Conservation (phyloP, 1,140 invertebrate species). For the Carposina sasakii region DNA sequence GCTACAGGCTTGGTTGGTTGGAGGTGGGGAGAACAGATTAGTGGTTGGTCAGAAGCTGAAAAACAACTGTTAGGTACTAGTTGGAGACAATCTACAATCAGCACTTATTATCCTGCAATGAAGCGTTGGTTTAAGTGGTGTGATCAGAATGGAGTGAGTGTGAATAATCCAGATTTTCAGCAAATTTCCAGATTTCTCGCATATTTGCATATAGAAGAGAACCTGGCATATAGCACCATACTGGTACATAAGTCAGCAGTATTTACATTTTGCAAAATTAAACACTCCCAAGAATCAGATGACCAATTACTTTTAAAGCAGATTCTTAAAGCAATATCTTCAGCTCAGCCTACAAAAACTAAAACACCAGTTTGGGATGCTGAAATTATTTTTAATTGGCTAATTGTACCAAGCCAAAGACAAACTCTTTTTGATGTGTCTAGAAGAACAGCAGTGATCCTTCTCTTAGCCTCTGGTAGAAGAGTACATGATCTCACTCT, state of each 20-base stretch:
- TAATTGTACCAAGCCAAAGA: not conserved
- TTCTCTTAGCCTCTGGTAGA: conserved; percentile 9
- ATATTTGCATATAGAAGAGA: not conserved
- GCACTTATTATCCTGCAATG: not conserved
- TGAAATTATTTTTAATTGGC: not conserved
- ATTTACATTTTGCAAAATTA: conserved; percentile 3
- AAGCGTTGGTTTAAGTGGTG: not conserved
- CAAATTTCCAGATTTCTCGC: conserved; percentile 1
- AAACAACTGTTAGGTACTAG: not conserved
- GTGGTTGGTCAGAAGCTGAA: conserved; percentile 8
- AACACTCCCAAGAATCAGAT: not conserved
- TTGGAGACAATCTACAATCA: conserved; percentile 7
- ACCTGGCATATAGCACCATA: not conserved
- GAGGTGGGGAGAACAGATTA: conserved; percentile 9
- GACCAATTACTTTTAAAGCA: not conserved
- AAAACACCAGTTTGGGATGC: conserved; percentile 9
- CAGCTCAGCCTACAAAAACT: not conserved
- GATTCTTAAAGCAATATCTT: not conserved
- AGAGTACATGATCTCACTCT: conserved; percentile 12
- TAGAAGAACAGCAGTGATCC: not conserved
- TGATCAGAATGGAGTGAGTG: not conserved
- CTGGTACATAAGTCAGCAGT: conserved; percentile 7
- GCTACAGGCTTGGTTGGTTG: conserved; percentile 19
- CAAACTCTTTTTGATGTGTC: conserved; percentile 2
- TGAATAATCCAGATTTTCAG: not conserved